These are phyloP conservation scores for Amphipyra berbera DNA, from an alignment of 2,888 invertebrate genomes.

Conservation along the genomic window DNA sequence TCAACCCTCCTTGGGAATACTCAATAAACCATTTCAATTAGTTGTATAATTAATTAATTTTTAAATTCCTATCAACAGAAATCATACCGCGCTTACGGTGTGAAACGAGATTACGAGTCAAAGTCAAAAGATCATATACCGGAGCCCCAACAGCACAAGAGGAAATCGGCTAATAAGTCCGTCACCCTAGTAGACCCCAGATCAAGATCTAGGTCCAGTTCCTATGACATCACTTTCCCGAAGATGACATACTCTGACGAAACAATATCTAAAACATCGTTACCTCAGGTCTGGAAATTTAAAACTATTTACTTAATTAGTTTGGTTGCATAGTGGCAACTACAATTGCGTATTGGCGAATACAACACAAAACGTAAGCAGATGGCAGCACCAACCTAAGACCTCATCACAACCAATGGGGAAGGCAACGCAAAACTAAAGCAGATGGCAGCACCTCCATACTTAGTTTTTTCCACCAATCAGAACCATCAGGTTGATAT, in stretches of 20 bases:
- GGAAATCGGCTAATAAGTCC: constrained; percentile 6
- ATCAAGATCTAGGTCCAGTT: background rate
- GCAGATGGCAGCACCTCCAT: too few species aligned
- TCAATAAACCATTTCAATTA: too few species aligned
- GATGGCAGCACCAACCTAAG: too few species aligned
- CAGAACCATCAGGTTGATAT: too few species aligned
- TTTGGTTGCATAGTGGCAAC: too few species aligned
- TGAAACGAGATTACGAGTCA: constrained; percentile 34
- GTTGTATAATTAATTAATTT: background rate
- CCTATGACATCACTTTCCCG: constrained; percentile 7
- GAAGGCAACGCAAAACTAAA: too few species aligned
- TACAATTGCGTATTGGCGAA: too few species aligned
- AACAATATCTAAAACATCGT: background rate
- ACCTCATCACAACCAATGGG: too few species aligned
- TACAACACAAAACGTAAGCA: too few species aligned
- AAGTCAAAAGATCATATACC: background rate
- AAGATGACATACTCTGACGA: constrained; percentile 1
- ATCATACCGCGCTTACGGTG: constrained; percentile 66
- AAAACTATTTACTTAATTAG: background rate
- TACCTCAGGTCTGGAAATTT: constrained; percentile 9
- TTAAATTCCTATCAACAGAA: constrained; percentile 47
- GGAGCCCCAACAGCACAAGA: background rate
- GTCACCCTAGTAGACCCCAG: constrained; percentile 14
- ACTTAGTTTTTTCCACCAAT: too few species aligned
- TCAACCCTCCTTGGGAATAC: too few species aligned